Evolutionary conservation across 2,113 vertebrate genomes (phyloP).

Genomic region (Columbina picui): DNA sequence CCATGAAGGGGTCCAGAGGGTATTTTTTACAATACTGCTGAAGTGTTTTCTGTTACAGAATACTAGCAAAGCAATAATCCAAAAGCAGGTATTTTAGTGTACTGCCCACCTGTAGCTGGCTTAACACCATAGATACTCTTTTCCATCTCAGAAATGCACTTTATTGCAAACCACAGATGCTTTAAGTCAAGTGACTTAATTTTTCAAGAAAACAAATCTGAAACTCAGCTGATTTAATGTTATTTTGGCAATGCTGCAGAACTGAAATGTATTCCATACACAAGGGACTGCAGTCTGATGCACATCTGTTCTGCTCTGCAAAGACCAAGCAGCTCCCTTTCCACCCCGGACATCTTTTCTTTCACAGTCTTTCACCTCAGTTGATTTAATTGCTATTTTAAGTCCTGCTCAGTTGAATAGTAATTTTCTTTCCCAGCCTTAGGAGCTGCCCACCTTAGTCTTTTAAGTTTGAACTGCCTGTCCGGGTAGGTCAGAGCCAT

Average conservation of each 20-base stretch:
- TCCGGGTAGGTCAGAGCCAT: neutral
- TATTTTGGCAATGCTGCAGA: neutral
- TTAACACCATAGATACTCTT: neutral
- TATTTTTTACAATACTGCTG: neutral
- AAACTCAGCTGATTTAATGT: neutral
- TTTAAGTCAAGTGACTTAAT: neutral
- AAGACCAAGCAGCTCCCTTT: conserved; percentile 19
- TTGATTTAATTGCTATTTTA: conserved; percentile 10
- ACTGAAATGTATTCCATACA: neutral
- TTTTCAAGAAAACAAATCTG: neutral
- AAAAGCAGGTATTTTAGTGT: neutral
- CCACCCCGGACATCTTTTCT: neutral
- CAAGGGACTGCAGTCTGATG: neutral
- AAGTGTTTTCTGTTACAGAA: neutral
- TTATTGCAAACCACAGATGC: neutral
- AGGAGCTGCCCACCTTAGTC: neutral
- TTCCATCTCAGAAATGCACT: neutral
- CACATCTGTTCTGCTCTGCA: conserved; percentile 40
- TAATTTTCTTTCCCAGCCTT: neutral
- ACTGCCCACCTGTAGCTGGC: neutral
- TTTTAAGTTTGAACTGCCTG: neutral
- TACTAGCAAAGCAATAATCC: neutral
- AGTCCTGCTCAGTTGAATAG: neutral
- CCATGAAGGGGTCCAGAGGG: neutral
- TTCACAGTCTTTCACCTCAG: neutral